These are phyloP conservation scores for Scolopax bukidnonensis DNA, from an alignment of 2,797 vertebrate species.

Conservation along the genomic window DNA sequence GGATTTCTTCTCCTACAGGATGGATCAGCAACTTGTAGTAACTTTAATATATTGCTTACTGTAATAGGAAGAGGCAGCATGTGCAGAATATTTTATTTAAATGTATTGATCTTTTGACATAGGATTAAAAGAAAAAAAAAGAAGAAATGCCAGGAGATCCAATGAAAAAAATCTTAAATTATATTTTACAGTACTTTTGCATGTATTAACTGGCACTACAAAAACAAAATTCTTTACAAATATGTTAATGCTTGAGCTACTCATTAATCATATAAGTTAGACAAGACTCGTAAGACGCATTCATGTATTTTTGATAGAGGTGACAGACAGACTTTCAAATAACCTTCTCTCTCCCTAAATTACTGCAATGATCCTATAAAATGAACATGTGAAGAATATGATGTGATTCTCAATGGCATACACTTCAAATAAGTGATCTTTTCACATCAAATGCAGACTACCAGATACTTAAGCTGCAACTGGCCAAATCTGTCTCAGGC, in stretches of 20 bases:
- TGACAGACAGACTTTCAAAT: neutral
- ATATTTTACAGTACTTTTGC: neutral
- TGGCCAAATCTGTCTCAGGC: neutral
- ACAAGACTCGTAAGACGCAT: neutral
- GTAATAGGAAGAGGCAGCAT: neutral
- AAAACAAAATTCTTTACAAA: neutral
- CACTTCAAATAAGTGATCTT: neutral
- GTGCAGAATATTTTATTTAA: conserved; percentile 26
- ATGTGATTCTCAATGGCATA: neutral
- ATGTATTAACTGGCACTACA: neutral
- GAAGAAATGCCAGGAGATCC: neutral
- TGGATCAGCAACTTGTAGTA: neutral
- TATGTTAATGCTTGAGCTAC: neutral
- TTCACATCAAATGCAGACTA: neutral
- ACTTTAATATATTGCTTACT: neutral
- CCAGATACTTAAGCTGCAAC: neutral
- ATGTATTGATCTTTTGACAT: conserved; percentile 3
- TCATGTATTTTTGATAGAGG: conserved; percentile 1
- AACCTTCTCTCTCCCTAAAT: neutral
- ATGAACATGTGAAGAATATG: neutral
- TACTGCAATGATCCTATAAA: neutral
- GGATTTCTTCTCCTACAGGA: neutral
- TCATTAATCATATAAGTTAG: neutral
- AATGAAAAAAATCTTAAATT: neutral
- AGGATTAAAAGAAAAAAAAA: neutral